Base-by-base conservation (phyloP, 2,797 vertebrate genomes). In the Octomys mimax region DNA sequence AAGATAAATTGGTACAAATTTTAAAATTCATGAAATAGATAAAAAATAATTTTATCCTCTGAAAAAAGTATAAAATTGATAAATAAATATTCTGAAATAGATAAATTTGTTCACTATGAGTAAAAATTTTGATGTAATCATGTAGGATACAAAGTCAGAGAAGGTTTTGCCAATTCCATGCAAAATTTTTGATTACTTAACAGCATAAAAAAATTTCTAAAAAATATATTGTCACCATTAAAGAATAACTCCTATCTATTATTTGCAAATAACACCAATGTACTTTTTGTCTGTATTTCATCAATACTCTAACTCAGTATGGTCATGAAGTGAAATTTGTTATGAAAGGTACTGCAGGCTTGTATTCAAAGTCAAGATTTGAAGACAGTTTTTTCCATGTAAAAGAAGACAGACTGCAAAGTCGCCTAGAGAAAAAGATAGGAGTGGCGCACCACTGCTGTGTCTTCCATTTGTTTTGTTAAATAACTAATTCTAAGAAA, bases 101-200 rank as follows among this genome's bases (percentile, higher is more conserved):
- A 86, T 18, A 82, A 80, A 89, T 49, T 52, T 1, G 12, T 31
- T 52, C 12, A 46, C 42, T 95, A 26, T 4, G 80, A 96, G 81
- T 79, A 86, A 79, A 1, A 70, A 59, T 49, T 85, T 59, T 49
- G 7, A 73, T 70, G 36, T 79, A 54, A 54, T 54, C 77, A 33
- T 11, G 33, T 18, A 52, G 6, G 52, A 31, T 52, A 14, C 9
- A 79, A 79, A 79, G 28, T 33, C 75, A 78, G 4, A 78, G 28
- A 52, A 78, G 31, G 4, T 54, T 79, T 79, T 79, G 7, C 49
- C 13, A 85, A 70, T 81, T 83, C 42, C 61, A 78, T 68, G 16
- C 6, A 87, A 96, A 70, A 78, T 68, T 33, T 82, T 92, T 91
- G 39, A 82, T 93, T 92, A 46, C 52, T 52, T 95, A 39, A 52